Evolutionary conservation across 2,113 vertebrate genomes (phyloP).

Genomic region (Scomber scombrus): DNA sequence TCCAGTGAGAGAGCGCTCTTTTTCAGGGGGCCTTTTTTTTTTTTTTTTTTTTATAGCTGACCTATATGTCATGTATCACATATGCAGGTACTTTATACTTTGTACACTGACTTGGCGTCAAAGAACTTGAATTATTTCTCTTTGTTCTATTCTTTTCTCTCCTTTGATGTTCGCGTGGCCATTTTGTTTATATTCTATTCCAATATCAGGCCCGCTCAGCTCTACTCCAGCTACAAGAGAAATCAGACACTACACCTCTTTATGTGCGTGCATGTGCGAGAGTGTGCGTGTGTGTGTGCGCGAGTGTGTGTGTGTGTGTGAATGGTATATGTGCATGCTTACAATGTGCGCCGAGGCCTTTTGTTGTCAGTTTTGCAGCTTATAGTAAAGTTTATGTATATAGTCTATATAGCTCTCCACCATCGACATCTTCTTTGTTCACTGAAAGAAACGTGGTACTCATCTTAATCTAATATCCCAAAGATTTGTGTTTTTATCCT

Average conservation of each 20-base stretch:
- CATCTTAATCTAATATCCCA: conserved; percentile 72
- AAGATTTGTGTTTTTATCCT: conserved; percentile 73
- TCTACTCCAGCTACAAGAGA: conserved; percentile 67
- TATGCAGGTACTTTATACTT: conserved; percentile 86
- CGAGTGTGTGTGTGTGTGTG: conserved; percentile 17
- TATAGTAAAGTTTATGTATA: conserved; percentile 59
- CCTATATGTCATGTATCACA: conserved; percentile 83
- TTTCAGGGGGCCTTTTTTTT: conserved; percentile 76
- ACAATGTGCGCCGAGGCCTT: conserved; percentile 51
- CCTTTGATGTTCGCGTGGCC: conserved; percentile 63
- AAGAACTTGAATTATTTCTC: conserved; percentile 84
- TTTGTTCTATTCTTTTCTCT: conserved; percentile 65
- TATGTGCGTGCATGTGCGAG: conserved; percentile 30
- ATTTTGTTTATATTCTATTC: conserved; percentile 75
- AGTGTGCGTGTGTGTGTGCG: conserved; percentile 27
- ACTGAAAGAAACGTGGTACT: conserved; percentile 70
- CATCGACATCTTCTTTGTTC: conserved; percentile 57
- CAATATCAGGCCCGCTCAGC: conserved; percentile 67
- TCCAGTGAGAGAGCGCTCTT: conserved; percentile 73
- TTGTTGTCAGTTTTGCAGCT: conserved; percentile 62
- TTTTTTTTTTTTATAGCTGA: conserved; percentile 76
- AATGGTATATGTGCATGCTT: conserved; percentile 47
- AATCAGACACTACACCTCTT: conserved; percentile 78
- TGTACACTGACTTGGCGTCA: conserved; percentile 80
- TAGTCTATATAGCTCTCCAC: conserved; percentile 54